Evolutionary conservation across 2,797 vertebrate species (phyloP), one percentile per base, ranked within the genome.

Genomic region (Vespertilio murinus): DNA sequence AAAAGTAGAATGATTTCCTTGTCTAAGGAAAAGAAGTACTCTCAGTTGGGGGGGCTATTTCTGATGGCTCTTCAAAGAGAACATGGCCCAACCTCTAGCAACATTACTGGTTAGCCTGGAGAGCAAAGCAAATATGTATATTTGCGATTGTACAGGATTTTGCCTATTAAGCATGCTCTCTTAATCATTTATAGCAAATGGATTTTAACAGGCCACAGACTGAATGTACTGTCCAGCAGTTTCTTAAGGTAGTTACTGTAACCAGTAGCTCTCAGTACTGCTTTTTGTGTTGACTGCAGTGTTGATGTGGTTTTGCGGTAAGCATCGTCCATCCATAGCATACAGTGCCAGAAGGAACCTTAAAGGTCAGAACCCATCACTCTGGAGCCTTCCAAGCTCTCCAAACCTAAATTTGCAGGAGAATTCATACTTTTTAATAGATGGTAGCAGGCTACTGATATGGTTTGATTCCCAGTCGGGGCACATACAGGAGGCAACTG

Each of bases 81-180:
- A 52, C 71, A 18, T 67, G 94, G 81, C 17, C 47, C 28, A 81
- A 84, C 85, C 40, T 95, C 13, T 54, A 74, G 64, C 71, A 95
- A 64, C 7, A 1, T 75, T 79, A 49, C 52, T 82, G 84, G 81
- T 59, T 92, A 85, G 45, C 64, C 69, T 67, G 40, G 64, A 77
- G 67, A 89, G 33, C 30, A 88, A 79, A 80, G 35, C 67, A 45
- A 0, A n/a, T 42, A 42, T 64, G 25, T 67, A 30, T 67, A 56
- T 65, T 91, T 69, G 64, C 83, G n/a, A 61, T n/a, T 54, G 59
- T 59, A 35, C 67, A 49, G 33, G 54, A 33, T 85, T 88, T 89
- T 90, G 33, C 75, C 80, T 95, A 3, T 85, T 71, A 56, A 64
- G 54, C 45, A n/a, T 8, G 4, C 82, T 73, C n/a, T 79, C 11